Percentiles rank a stretch among this genome's conserved stretches.
Conservation (phyloP, 1,140 invertebrate genomes). For the Megalonaias nervosa region DNA sequence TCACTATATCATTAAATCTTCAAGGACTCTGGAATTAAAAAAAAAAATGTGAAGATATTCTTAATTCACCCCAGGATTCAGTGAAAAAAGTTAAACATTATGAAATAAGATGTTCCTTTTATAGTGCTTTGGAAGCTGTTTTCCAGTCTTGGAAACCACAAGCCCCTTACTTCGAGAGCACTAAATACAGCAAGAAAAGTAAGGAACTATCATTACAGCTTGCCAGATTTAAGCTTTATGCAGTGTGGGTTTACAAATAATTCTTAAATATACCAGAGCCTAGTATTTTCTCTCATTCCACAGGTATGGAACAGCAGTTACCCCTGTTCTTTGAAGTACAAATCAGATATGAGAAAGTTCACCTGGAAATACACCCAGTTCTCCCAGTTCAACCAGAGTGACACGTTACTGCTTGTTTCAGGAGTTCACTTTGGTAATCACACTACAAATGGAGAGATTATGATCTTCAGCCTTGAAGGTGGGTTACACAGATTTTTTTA, state of each 20-base stretch:
- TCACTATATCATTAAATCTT: no score
- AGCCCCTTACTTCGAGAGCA: no score
- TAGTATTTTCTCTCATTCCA: slow-evolving; percentile 34
- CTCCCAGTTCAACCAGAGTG: slow-evolving; percentile 88
- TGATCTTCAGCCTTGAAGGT: slow-evolving; percentile 85
- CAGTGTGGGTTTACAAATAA: background rate
- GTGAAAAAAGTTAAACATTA: no score
- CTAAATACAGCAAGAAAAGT: no score
- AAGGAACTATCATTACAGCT: no score
- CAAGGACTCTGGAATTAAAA: no score
- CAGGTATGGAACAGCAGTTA: slow-evolving; percentile 86
- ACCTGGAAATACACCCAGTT: slow-evolving; percentile 93
- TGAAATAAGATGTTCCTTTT: no score
- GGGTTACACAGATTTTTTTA: slow-evolving; percentile 47
- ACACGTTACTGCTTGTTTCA: slow-evolving; percentile 87
- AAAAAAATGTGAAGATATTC: no score
- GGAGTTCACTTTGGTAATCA: slow-evolving; percentile 87
- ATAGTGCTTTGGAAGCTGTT: no score
- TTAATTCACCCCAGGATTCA: no score
- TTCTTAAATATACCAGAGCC: background rate
- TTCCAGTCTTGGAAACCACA: no score
- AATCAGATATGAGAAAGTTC: slow-evolving; percentile 87
- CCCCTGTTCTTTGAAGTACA: slow-evolving; percentile 82
- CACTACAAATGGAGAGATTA: slow-evolving; percentile 89
- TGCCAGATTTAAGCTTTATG: background rate